phyloP scores from a whole-genome alignment of 2,888 invertebrate species.

The Pinctada fucata region DNA sequence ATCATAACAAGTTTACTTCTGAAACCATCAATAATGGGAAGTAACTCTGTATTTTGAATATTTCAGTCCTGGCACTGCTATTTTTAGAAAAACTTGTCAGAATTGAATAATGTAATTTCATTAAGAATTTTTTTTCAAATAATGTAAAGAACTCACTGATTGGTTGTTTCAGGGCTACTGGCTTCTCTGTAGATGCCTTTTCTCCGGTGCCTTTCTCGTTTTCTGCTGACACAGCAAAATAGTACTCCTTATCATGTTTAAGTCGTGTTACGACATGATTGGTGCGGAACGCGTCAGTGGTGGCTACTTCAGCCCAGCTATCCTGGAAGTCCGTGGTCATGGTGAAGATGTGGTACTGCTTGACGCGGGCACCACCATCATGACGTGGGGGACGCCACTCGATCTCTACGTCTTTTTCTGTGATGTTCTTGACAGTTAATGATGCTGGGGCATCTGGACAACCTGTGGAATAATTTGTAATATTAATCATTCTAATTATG shows the following conservation, averaged over 20 bases:
- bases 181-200: slow-evolving; percentile 81
- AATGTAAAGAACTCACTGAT: slow-evolving; percentile 51
- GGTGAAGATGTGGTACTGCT: slow-evolving; percentile 63
- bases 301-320: slow-evolving; percentile 54
- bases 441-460: slow-evolving; percentile 58
- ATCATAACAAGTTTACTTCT: no score
- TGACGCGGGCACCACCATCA: slow-evolving; percentile 70
- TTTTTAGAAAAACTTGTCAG: no score
- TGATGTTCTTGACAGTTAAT: slow-evolving; percentile 50
- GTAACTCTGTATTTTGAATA: no score
- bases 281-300: slow-evolving; percentile 57
- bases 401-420: slow-evolving; percentile 56
- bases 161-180: slow-evolving; percentile 60
- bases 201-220: slow-evolving; percentile 92
- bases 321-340: slow-evolving; percentile 56
- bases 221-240: slow-evolving; percentile 94
- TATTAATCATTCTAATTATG: not conserved
- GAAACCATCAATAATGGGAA: no score
- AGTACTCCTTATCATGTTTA: slow-evolving; percentile 90
- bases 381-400: slow-evolving; percentile 74
- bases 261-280: slow-evolving; percentile 51
- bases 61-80: no score
- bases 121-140: no score
- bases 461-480: slow-evolving; percentile 37
- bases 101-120: no score